Conservation (phyloP, 2,113 vertebrate species). For the Neolamprologus modestus region DNA sequence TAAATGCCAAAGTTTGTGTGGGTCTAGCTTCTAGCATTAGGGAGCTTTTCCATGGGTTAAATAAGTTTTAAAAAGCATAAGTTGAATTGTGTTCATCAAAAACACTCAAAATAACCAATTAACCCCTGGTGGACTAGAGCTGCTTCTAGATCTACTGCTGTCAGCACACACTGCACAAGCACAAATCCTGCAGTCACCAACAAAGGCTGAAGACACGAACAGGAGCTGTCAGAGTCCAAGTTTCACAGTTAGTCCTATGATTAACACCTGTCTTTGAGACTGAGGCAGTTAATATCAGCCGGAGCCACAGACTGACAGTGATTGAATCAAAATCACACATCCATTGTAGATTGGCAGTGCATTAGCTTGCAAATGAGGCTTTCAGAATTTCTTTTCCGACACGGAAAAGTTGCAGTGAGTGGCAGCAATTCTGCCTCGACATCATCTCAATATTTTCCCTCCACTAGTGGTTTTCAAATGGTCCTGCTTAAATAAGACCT, state of each 20-base stretch:
- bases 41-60: neutral
- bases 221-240: neutral
- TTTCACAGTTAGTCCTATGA: neutral
- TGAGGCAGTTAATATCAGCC: slow-evolving; percentile 16
- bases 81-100: neutral
- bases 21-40: neutral
- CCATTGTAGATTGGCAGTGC: slow-evolving; percentile 29
- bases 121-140: neutral
- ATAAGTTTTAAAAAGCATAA: neutral
- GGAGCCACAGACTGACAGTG: slow-evolving; percentile 15
- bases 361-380: slow-evolving; percentile 56
- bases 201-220: neutral
- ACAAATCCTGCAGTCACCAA: neutral
- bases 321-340: slow-evolving; percentile 44
- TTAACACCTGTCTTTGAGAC: slow-evolving; percentile 29
- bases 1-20: neutral
- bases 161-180: neutral
- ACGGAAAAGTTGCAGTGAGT: neutral
- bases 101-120: neutral
- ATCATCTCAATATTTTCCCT: slow-evolving; percentile 32
- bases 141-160: neutral
- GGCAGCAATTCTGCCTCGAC: slow-evolving; percentile 14
- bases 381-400: slow-evolving; percentile 7
- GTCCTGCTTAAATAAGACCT: slow-evolving; percentile 27
- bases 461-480: slow-evolving; percentile 32